Evolutionary conservation across 1,140 invertebrate genomes (phyloP).

Genomic region (Caligus rogercresseyi): DNA sequence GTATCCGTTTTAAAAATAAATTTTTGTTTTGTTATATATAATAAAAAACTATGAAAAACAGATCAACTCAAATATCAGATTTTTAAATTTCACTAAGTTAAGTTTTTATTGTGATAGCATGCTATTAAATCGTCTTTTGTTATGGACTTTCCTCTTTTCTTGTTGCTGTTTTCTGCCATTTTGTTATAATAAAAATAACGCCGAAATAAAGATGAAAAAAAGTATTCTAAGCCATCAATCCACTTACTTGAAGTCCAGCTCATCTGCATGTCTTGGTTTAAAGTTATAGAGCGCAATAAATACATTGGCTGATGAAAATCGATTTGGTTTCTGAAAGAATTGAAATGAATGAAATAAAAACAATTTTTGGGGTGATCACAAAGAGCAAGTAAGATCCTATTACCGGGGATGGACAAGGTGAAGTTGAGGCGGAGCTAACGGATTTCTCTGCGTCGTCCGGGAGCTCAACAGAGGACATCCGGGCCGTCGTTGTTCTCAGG

Average conservation of each 20-base stretch:
- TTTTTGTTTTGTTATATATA: too few species aligned
- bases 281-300: constrained; percentile 92
- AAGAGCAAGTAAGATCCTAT: constrained; percentile 24
- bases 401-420: constrained; percentile 71
- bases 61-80: too few species aligned
- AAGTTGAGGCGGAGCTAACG: constrained; percentile 70
- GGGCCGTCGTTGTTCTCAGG: constrained; percentile 54
- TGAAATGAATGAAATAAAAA: constrained; percentile 21
- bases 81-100: too few species aligned
- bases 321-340: constrained; percentile 50
- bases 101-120: too few species aligned
- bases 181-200: too few species aligned
- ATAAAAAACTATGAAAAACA: too few species aligned
- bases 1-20: too few species aligned
- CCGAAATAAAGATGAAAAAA: too few species aligned
- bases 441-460: constrained; percentile 80
- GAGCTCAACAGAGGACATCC: constrained; percentile 76
- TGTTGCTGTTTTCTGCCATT: too few species aligned
- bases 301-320: constrained; percentile 67
- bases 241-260: constrained; percentile 75
- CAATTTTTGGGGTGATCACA: constrained; percentile 23
- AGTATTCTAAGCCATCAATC: too few species aligned
- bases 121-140: too few species aligned
- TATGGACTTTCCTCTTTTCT: too few species aligned
- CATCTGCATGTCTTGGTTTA: constrained; percentile 75